Percentiles rank a stretch among this genome's conserved stretches.
Conservation (phyloP, 1,140 invertebrate genomes). For the Tetramorium parvispinum region DNA sequence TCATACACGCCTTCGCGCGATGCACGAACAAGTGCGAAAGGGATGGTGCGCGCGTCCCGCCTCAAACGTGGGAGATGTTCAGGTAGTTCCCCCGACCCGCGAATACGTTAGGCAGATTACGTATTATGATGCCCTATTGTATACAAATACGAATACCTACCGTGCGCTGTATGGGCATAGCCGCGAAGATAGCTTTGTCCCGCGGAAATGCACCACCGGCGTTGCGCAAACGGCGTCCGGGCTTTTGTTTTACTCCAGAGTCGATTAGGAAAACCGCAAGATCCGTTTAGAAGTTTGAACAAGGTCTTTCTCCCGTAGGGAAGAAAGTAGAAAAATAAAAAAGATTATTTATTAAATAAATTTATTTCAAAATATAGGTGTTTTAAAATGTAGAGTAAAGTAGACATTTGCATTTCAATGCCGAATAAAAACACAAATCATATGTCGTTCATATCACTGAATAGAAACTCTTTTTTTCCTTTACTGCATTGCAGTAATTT, state of each 20-base stretch:
- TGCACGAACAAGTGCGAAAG: conserved; percentile 71
- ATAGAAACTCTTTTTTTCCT: neutral
- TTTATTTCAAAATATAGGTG: neutral
- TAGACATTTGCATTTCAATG: neutral
- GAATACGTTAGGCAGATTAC: conserved; percentile 82
- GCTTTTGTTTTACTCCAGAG: neutral
- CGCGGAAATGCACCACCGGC: conserved; percentile 54
- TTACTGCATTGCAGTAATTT: neutral
- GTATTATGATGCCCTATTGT: conserved; percentile 84
- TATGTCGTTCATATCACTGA: neutral
- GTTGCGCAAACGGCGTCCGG: conserved; percentile 13
- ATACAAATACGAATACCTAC: conserved; percentile 81
- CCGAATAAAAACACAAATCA: neutral
- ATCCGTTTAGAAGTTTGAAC: neutral
- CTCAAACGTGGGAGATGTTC: conserved; percentile 80
- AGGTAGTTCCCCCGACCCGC: conserved; percentile 67
- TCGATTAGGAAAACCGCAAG: neutral
- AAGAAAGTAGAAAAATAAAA: neutral
- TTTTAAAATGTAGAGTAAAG: neutral
- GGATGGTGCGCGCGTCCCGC: conserved; percentile 64
- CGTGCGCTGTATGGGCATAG: conserved; percentile 69
- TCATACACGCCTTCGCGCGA: conserved; percentile 33
- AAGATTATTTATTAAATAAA: neutral
- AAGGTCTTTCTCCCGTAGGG: neutral
- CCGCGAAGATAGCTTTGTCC: conserved; percentile 74